phyloP scores from a whole-genome alignment of 1,140 invertebrate genomes.

The Rhagoletis zephyria region DNA sequence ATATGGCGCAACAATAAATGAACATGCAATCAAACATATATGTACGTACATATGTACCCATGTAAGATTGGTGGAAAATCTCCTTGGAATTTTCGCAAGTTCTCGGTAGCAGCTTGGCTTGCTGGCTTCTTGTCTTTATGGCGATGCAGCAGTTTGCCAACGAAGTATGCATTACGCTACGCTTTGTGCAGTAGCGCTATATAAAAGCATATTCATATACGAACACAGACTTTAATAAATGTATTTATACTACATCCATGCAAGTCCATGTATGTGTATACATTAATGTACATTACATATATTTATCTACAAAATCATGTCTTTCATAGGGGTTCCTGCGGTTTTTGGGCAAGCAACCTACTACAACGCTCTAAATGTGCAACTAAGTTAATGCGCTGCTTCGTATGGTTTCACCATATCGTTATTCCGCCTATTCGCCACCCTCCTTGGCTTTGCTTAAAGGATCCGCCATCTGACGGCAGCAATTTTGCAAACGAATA shows the following conservation, averaged over 20 bases:
- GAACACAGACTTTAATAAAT: not conserved
- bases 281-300: not conserved
- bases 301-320: constrained; percentile 7
- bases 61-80: constrained; percentile 20
- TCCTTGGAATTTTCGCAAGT: not conserved
- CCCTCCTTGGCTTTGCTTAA: constrained; percentile 2
- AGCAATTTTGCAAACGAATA: constrained; percentile 24
- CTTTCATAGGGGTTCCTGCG: constrained; percentile 1
- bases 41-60: not conserved
- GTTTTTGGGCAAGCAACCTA: not conserved
- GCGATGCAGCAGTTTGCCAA: constrained; percentile 4
- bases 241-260: not conserved
- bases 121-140: constrained; percentile 33
- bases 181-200: not conserved
- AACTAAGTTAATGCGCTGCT: not conserved
- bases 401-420: not conserved
- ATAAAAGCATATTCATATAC: not conserved
- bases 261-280: not conserved
- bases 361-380: not conserved
- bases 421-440: no score
- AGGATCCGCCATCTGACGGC: constrained; percentile 15
- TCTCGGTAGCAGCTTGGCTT: constrained; percentile 2
- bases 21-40: not conserved
- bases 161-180: not conserved
- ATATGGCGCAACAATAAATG: not conserved